Base-by-base conservation (phyloP, 2,888 invertebrate genomes). In the Dinocampus coccinellae region DNA sequence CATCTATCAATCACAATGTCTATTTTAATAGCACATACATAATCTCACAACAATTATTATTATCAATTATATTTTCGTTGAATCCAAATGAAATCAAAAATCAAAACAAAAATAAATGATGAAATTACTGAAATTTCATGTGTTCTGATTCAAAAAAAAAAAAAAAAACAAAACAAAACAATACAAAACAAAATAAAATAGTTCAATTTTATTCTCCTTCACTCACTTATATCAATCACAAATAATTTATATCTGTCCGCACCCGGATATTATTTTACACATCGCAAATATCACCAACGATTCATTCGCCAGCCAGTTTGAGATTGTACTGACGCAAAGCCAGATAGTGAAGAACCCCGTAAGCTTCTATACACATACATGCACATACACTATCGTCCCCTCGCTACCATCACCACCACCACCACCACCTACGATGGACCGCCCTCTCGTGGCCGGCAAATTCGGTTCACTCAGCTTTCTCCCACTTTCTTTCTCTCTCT, bases 311-410 rank as follows among this genome's bases (percentile, higher is more conserved):
- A 53, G 66, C 66, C 66, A 53, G 66, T 71, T 55, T 53, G 61
- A 66, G 42, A 71, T 73, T 71, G 55, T 69, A 68, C 73, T 65
- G 64, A 62, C 73, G 69, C 64, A 47, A 58, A 39, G 66, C 26
- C 70, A 57, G 34, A 52, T 36, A 66, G 34, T 39, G 60, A 57
- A 55, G 69, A 70, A 52, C 74, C 74, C 75, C 72, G 67, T 67
- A 39, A 55, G 55, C 61, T 57, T 57, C 60, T 47, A 62, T 34
- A 36, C 72, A 47, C 67, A 20, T n/a, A 39, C 39, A 6, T 10
- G 11, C 36, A 36, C 39, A 39, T 4, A n/a, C 39, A 47, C 47
- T n/a, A n/a, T 39, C 67, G 47, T 67, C 58, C 52, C 52, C 64
- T 64, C 57, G 29, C 42, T 34, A 11, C 53, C 69, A 29, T 24